These are phyloP conservation scores for Apotomis capreana DNA, from an alignment of 2,888 invertebrate genomes.

Conservation along the genomic window DNA sequence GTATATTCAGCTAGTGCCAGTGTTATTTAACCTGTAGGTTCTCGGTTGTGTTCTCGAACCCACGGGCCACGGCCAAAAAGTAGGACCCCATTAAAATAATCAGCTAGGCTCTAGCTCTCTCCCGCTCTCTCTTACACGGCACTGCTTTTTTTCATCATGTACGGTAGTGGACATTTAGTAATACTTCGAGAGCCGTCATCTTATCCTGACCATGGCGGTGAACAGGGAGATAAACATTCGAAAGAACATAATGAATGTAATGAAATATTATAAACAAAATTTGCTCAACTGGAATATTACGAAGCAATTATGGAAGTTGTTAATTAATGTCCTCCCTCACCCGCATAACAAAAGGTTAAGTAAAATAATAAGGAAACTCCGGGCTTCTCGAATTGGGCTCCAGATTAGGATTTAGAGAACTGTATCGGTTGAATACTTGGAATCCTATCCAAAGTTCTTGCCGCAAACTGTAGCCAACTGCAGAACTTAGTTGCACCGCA, in stretches of 20 bases:
- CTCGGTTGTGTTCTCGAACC: too few species aligned
- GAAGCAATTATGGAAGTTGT: slow-evolving; percentile 30
- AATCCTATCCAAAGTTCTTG: slow-evolving; percentile 67
- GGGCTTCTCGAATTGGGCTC: slow-evolving; percentile 1
- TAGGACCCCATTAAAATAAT: too few species aligned
- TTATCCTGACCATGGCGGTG: too few species aligned
- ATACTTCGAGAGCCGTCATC: too few species aligned
- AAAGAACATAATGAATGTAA: neutral
- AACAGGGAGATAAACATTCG: neutral
- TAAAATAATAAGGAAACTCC: slow-evolving; percentile 77
- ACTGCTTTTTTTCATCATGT: too few species aligned
- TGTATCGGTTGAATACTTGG: slow-evolving; percentile 59
- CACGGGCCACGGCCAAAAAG: too few species aligned
- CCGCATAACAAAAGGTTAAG: slow-evolving; percentile 77
- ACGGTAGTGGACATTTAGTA: too few species aligned
- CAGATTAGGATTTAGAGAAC: slow-evolving; percentile 48
- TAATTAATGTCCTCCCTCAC: slow-evolving; percentile 59
- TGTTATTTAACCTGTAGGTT: too few species aligned
- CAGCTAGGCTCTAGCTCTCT: too few species aligned
- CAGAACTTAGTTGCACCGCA: slow-evolving; percentile 19
- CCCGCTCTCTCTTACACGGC: too few species aligned
- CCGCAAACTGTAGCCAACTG: slow-evolving; percentile 65
- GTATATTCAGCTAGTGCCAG: neutral
- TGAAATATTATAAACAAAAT: neutral
- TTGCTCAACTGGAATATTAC: neutral